These are phyloP conservation scores for Autographa pulchrina DNA, from an alignment of 2,888 invertebrate genomes.

Conservation along the genomic window DNA sequence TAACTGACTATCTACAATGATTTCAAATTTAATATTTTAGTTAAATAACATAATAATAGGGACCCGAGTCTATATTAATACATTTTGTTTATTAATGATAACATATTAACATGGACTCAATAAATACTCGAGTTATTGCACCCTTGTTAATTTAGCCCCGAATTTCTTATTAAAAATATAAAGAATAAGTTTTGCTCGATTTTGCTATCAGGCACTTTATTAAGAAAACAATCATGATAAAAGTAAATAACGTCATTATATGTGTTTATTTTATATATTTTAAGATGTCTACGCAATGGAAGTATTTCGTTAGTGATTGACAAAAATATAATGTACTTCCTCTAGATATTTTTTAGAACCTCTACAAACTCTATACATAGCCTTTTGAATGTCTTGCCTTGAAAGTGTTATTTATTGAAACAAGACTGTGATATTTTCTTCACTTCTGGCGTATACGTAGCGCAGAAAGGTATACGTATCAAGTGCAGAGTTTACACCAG, in stretches of 20 bases:
- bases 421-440: too few species aligned
- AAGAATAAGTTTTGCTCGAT: conserved; percentile 24
- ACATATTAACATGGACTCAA: conserved; percentile 25
- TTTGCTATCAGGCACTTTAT: conserved; percentile 31
- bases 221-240: neutral
- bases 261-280: neutral
- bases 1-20: conserved; percentile 46
- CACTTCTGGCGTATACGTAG: neutral
- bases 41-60: conserved; percentile 40
- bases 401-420: neutral
- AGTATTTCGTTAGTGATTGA: neutral
- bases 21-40: conserved; percentile 25
- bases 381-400: neutral
- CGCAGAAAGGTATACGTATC: neutral
- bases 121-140: conserved; percentile 58
- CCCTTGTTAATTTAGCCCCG: conserved; percentile 41
- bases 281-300: conserved; percentile 11
- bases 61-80: conserved; percentile 35
- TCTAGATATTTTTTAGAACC: neutral
- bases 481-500: conserved; percentile 7
- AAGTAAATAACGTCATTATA: neutral
- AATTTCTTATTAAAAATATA: conserved; percentile 32
- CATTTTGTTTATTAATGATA: conserved; percentile 12
- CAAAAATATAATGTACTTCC: conserved; percentile 13
- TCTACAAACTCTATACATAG: neutral